Evolutionary conservation across 2,888 invertebrate genomes (phyloP).

Genomic region (Monochamus alternatus): DNA sequence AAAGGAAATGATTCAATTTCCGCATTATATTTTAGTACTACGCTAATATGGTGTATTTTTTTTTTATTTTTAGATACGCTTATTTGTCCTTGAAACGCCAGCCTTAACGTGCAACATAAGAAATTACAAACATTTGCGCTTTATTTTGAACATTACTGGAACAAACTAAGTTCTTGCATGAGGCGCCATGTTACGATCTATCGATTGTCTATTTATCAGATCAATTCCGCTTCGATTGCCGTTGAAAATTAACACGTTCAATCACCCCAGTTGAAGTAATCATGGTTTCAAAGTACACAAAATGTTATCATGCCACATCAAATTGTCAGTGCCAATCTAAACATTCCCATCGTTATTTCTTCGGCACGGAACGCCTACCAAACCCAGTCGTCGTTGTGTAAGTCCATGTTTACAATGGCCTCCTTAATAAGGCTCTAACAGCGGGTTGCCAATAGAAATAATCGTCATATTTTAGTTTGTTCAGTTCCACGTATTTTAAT

Average conservation of each 20-base stretch:
- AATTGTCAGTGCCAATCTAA: conserved; percentile 1
- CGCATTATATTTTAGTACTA: no score
- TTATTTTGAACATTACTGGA: no score
- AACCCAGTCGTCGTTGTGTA: conserved; percentile 20
- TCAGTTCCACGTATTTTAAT: conserved; percentile 18
- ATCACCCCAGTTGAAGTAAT: background rate
- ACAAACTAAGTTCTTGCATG: no score
- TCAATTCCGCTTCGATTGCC: background rate
- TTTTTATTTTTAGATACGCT: no score
- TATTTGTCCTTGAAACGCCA: no score
- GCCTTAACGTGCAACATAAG: no score
- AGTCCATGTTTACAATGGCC: conserved; percentile 23
- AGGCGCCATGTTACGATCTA: no score
- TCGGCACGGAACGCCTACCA: conserved; percentile 7
- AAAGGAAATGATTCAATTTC: no score
- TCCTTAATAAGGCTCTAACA: conserved; percentile 26
- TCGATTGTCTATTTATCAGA: no score
- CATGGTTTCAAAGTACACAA: background rate
- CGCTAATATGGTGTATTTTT: no score
- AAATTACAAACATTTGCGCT: no score
- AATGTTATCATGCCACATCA: conserved; percentile 7
- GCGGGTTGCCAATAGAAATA: conserved; percentile 27
- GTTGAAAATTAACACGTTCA: background rate
- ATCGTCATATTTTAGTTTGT: conserved; percentile 19
- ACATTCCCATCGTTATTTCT: conserved; percentile 24